Percentiles rank a stretch among this genome's conserved stretches.
phyloP scores from a whole-genome alignment of 2,797 vertebrate genomes.

The Acanthurus lineatus region DNA sequence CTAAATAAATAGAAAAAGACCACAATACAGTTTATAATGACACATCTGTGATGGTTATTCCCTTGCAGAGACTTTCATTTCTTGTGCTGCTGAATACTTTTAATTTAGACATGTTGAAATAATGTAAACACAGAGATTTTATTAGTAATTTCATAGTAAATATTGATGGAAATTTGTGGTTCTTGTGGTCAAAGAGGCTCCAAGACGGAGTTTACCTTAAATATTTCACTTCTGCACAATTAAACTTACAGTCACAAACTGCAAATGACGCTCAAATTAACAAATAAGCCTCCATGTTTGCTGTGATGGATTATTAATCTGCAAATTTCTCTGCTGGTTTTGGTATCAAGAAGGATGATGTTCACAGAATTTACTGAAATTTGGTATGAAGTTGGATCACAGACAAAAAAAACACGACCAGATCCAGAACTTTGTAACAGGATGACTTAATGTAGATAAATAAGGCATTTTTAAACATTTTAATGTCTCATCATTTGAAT shows the following conservation, averaged over 20 bases:
- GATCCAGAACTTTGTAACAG: neutral
- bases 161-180: neutral
- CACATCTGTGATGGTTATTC: neutral
- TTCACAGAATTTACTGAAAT: neutral
- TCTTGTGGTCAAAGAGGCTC: neutral
- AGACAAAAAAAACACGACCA: neutral
- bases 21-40: neutral
- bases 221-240: neutral
- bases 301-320: neutral
- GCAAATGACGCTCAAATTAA: constrained; percentile 6
- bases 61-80: neutral
- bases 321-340: neutral
- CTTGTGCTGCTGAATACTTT: neutral
- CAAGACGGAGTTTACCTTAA: neutral
- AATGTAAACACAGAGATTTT: neutral
- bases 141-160: neutral
- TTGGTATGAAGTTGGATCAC: neutral
- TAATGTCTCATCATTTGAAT: neutral
- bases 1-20: neutral
- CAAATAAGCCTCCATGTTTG: neutral
- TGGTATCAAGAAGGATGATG: neutral
- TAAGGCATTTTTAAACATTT: neutral
- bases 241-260: neutral
- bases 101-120: neutral
- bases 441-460: neutral